Base-by-base conservation (phyloP, 2,888 invertebrate species). In the Rhamphomyia laevipes region DNA sequence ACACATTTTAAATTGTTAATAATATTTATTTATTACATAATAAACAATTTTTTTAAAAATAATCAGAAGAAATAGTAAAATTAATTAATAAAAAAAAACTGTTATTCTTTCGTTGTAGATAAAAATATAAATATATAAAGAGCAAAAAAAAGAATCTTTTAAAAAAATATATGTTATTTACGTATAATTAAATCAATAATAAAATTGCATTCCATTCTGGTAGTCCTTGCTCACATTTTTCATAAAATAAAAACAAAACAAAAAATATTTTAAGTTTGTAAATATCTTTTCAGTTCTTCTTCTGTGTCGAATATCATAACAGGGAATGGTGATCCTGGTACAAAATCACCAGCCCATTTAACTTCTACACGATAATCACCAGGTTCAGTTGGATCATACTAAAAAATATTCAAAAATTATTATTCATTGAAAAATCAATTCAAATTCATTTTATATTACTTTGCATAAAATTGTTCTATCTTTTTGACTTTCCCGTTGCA, bases 271-370 rank as follows among this genome's bases (percentile, higher is more conserved):
- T 27, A 27, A 9, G 23, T 7, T 63, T 70, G 70, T 55, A 83
- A 64, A 66, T 82, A 84, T 56, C 83, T 74, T 52, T 82, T 78
- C 53, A 96, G 76, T 70, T 99, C 97, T 68, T 96, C 93, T 68
- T 96, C 93, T 10, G 97, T 97, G 71, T 99, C 99, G 71, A 97
- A 95, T 62, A 99, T 99, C 87, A 95, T 91, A 56, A 99, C 95
- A 54, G 90, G 88, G 78, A 99, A 99, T 0, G 99, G 97, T 41
- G 94, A 95, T 48, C 97, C 97, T 45, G 96, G 96, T 21, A 97
- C 96, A 64, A 96, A 85, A 57, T 95, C 91, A 18, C 93, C 95
- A 5, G 97, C 96, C 97, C 97, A 99, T 68, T 88, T 86, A 3
- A 94, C 92, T 68, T 96, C 94, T 41, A 99, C 92, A 53, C 95